A percentile compares a stretch with the other conserved stretches of the same genome.
phyloP scores from a whole-genome alignment of 1,140 invertebrate genomes.

The Ceratosolen fusciceps region DNA sequence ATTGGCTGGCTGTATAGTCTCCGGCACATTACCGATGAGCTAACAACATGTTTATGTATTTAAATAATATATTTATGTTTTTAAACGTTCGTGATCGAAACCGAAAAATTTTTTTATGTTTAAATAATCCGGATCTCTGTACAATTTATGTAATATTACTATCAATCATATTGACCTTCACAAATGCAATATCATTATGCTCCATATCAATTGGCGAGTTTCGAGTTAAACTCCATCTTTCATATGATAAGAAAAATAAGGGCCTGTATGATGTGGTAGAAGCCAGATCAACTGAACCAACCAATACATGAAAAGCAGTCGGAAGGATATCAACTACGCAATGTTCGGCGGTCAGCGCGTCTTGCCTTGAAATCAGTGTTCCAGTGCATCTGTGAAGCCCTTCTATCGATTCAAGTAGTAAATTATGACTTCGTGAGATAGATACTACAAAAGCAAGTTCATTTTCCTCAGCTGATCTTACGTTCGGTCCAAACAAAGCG shows the following conservation, averaged over 20 bases:
- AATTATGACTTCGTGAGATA: background rate
- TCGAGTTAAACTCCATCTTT: background rate
- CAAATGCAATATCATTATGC: background rate
- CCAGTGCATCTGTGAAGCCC: background rate
- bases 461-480: background rate
- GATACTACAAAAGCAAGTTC: conserved; percentile 1
- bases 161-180: too few relatives aligned
- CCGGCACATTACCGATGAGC: background rate
- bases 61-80: too few relatives aligned
- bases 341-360: background rate
- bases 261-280: background rate
- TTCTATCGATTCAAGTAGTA: too few relatives aligned
- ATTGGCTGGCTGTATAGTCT: background rate
- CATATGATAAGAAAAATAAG: background rate
- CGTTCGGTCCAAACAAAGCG: background rate
- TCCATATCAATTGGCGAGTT: too few relatives aligned
- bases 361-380: background rate
- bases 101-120: too few relatives aligned
- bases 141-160: too few relatives aligned
- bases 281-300: background rate
- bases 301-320: background rate
- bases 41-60: background rate
- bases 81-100: too few relatives aligned
- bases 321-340: background rate
- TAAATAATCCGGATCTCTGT: too few relatives aligned